phyloP scores from a whole-genome alignment of 2,888 invertebrate species.

The Xylophagus ater region DNA sequence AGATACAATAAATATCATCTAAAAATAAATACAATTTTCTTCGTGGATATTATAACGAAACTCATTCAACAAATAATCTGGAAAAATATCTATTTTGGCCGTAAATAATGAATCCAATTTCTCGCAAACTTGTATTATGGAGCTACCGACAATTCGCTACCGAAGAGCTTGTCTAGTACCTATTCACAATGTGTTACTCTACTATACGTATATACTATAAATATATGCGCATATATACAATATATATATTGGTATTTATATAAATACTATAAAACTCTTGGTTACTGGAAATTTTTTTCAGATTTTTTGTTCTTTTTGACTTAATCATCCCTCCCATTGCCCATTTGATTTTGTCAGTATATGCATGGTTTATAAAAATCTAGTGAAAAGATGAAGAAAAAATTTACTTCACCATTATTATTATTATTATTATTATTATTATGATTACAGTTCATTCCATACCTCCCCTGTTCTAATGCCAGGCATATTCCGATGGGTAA shows the following conservation, averaged over 20 bases:
- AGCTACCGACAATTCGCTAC: constrained; percentile 18
- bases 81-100: constrained; percentile 23
- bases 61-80: constrained; percentile 24
- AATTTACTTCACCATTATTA: constrained; percentile 4
- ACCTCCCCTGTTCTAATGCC: neutral
- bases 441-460: constrained; percentile 9
- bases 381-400: constrained; percentile 4
- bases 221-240: neutral
- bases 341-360: neutral
- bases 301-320: constrained; percentile 5
- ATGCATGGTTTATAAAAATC: neutral
- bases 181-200: neutral
- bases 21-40: constrained; percentile 11
- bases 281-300: neutral
- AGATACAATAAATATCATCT: no score
- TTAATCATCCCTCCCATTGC: constrained; percentile 6
- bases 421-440: constrained; percentile 12
- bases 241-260: neutral
- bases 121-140: constrained; percentile 21
- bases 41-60: constrained; percentile 22
- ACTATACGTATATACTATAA: neutral
- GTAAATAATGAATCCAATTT: constrained; percentile 25
- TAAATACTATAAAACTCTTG: neutral
- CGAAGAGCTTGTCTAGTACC: constrained; percentile 4
- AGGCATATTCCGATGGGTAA: neutral